Base-by-base conservation (phyloP, 2,888 invertebrate species). In the Nomada fabriciana region DNA sequence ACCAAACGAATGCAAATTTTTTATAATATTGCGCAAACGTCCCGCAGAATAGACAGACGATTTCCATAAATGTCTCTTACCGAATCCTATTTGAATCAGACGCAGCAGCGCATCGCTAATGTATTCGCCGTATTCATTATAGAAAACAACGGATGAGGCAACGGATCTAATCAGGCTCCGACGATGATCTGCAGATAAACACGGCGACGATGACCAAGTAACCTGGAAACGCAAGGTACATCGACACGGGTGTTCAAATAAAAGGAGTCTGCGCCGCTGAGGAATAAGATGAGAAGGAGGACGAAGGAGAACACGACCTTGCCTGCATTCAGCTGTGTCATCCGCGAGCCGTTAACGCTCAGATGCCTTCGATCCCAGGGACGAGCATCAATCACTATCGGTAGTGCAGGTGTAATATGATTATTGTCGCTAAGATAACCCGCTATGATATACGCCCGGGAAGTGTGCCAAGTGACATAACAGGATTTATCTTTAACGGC, bases 321-420 rank as follows among this genome's bases (percentile, higher is more conserved):
- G 92, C 87, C 84, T 52, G 86, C 90, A 91, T 93, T 92, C 89
- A 89, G 93, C 94, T 92, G 92, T 91, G 93, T 94, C 94, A 94
- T 93, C 92, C 91, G 91, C 89, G 91, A 87, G 88, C 93, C 93
- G 93, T 93, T 93, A 93, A 92, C 89, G 90, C 88, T 89, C 88
- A 88, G 90, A 85, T 89, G 89, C 84, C 88, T 89, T 89, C 88
- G 86, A 89, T 87, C 86, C 78, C 88, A 86, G 86, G 85, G 81
- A 89, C 88, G 86, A 86, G 86, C 90, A 92, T 93, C 92, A 92
- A 93, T 93, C 93, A 92, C 89, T 91, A 92, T 92, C 90, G 90
- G 83, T 87, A 82, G 88, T 90, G 91, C 92, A 92, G 91, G 93
- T 93, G 93, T 91, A 93, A 91, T 86, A 89, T 89, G 91, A 91